Conservation (phyloP, 2,797 vertebrate species). For the Urocyon cinereoargenteus region DNA sequence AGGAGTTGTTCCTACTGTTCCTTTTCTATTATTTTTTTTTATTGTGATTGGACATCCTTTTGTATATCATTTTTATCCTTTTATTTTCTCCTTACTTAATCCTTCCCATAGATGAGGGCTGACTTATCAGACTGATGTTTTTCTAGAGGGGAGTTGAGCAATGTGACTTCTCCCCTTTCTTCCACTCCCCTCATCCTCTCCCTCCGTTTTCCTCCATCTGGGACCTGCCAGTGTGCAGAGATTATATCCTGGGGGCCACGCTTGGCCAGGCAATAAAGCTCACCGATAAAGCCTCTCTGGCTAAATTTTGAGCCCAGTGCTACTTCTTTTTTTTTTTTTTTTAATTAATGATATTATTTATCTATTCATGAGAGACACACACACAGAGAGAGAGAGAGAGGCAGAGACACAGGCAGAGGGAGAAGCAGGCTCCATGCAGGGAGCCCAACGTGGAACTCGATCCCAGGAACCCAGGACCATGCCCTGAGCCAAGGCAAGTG, state of each 20-base stretch:
- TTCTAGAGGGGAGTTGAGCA: neutral
- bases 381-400: no score
- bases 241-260: neutral
- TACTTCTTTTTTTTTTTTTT: neutral
- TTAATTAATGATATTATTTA: no score
- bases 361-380: no score
- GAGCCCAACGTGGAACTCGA: no score
- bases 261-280: neutral
- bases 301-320: neutral
- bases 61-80: neutral
- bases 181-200: neutral
- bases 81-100: neutral
- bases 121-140: neutral
- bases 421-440: no score
- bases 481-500: no score
- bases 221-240: neutral
- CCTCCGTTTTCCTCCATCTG: neutral
- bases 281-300: neutral
- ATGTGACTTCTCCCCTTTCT: neutral
- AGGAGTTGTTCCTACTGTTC: fast-evolving
- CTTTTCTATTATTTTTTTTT: neutral
- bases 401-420: no score
- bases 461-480: no score
- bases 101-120: neutral
- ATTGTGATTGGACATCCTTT: neutral